Conservation (phyloP, 2,888 invertebrate species). For the Sycophila texana region DNA sequence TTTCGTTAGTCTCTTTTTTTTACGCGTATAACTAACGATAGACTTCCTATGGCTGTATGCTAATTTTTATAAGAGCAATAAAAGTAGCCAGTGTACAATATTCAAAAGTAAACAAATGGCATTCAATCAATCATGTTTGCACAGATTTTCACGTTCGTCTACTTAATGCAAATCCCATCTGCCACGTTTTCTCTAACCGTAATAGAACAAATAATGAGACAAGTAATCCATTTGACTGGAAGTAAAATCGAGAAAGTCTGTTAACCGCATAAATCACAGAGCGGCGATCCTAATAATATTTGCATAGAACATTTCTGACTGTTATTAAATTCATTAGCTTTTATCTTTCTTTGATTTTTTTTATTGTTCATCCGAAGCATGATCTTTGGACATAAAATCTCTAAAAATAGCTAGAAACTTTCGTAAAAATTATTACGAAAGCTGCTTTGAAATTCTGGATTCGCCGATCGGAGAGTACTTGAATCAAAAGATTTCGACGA, state of each 20-base stretch:
- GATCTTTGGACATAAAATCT: too few species aligned
- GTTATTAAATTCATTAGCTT: too few species aligned
- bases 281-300: too few species aligned
- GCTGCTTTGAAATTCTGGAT: too few species aligned
- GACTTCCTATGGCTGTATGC: neutral
- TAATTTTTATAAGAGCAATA: neutral
- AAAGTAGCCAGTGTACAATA: neutral
- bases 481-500: too few species aligned
- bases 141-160: constrained; percentile 12
- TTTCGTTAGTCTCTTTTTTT: neutral
- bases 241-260: neutral
- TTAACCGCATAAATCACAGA: neutral
- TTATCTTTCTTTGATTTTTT: too few species aligned
- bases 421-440: too few species aligned
- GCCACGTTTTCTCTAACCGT: constrained; percentile 32
- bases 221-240: neutral
- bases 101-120: neutral
- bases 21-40: neutral
- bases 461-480: too few species aligned
- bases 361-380: too few species aligned
- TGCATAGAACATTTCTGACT: too few species aligned
- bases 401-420: too few species aligned
- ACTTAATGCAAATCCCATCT: constrained; percentile 2
- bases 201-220: constrained; percentile 21
- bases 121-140: constrained; percentile 29